Evolutionary conservation across 2,797 vertebrate species (phyloP).

Genomic region (Hybognathus amarus): DNA sequence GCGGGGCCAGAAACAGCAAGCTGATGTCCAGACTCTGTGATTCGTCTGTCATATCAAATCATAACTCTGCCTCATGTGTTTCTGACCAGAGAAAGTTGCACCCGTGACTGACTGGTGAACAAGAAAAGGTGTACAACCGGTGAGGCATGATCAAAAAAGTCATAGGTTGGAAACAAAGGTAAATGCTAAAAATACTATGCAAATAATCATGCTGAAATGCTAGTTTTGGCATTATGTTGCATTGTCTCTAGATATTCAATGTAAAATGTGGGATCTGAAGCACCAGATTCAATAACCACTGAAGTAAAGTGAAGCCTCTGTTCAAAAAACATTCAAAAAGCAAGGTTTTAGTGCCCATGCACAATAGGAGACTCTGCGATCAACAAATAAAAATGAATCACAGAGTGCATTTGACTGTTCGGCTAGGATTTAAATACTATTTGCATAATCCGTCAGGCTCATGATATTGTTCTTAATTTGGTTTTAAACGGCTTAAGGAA

Average conservation of each 20-base stretch:
- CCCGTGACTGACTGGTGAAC: no score
- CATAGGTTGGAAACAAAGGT: not conserved
- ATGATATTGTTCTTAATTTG: slow-evolving; percentile 50
- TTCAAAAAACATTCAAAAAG: not conserved
- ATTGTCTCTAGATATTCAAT: not conserved
- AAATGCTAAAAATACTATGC: not conserved
- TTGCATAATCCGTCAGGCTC: slow-evolving; percentile 47
- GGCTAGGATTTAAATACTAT: slow-evolving; percentile 36
- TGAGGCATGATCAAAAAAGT: not conserved
- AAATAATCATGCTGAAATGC: not conserved
- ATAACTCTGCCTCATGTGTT: slow-evolving; percentile 7
- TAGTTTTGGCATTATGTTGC: not conserved
- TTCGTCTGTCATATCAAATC: slow-evolving; percentile 17
- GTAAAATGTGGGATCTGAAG: not conserved
- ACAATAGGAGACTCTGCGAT: not conserved
- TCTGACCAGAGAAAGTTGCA: not conserved
- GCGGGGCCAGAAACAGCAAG: not conserved
- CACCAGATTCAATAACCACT: not conserved
- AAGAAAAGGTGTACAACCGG: not conserved
- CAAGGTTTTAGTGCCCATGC: slow-evolving; percentile 1
- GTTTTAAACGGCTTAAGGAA: slow-evolving; percentile 35
- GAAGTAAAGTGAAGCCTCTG: not conserved
- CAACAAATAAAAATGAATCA: slow-evolving; percentile 30
- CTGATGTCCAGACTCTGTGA: slow-evolving; percentile 19
- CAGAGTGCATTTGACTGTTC: slow-evolving; percentile 30